phyloP scores from a whole-genome alignment of 2,888 invertebrate genomes.

The Axea sp. region DNA sequence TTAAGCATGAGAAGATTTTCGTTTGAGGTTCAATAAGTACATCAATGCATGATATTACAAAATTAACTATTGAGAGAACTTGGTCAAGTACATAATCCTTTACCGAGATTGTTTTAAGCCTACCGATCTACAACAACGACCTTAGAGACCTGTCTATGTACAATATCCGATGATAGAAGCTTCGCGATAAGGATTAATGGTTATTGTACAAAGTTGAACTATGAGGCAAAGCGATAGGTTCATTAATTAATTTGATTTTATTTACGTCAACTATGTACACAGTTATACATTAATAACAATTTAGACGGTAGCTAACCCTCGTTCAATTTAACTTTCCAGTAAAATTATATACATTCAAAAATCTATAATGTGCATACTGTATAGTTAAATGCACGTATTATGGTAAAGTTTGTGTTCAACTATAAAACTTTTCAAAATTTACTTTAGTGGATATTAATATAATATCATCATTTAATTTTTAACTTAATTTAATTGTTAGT shows the following conservation, averaged over 20 bases:
- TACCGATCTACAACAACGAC: constrained; percentile 35
- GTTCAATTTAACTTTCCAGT: too few relatives aligned
- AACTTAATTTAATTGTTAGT: too few relatives aligned
- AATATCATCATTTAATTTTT: too few relatives aligned
- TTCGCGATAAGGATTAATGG: constrained; percentile 37
- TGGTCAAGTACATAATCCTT: constrained; percentile 52
- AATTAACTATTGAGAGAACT: constrained; percentile 47
- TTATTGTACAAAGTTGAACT: constrained; percentile 30
- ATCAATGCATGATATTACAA: constrained; percentile 42
- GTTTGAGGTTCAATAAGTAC: too few relatives aligned
- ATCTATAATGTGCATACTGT: too few relatives aligned
- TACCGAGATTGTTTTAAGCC: constrained; percentile 42
- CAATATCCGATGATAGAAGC: constrained; percentile 46
- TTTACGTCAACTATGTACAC: constrained; percentile 1
- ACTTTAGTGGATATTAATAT: too few relatives aligned
- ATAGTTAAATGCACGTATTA: too few relatives aligned
- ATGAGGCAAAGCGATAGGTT: constrained; percentile 32
- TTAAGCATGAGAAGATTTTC: too few relatives aligned
- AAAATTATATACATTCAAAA: too few relatives aligned
- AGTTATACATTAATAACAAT: not conserved
- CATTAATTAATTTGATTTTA: constrained; percentile 33
- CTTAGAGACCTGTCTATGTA: constrained; percentile 26
- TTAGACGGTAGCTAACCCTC: too few relatives aligned
- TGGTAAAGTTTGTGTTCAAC: too few relatives aligned
- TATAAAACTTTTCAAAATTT: too few relatives aligned